A percentile compares a stretch with the other conserved stretches of the same genome.
These are phyloP conservation scores for Tiliacea aurago DNA, from an alignment of 2,888 invertebrate genomes.

Conservation along the genomic window DNA sequence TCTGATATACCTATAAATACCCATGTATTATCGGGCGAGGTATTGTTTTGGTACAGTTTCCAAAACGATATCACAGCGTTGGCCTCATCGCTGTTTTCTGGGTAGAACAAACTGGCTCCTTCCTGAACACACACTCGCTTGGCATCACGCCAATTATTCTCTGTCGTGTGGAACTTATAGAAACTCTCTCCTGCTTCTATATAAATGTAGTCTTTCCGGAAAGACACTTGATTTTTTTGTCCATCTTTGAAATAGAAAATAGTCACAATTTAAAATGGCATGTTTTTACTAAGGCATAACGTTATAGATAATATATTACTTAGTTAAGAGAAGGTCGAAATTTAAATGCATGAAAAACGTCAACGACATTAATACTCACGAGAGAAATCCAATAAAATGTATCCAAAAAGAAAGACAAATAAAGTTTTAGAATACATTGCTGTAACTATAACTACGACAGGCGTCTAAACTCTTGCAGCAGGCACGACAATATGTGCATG, in stretches of 20 bases:
- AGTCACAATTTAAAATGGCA: too few relatives aligned
- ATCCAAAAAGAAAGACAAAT: constrained; percentile 37
- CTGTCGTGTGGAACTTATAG: constrained; percentile 77
- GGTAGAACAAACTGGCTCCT: constrained; percentile 78
- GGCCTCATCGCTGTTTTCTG: constrained; percentile 75
- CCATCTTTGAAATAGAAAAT: constrained; percentile 68
- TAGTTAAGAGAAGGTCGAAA: too few relatives aligned
- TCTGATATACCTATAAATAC: constrained; percentile 76
- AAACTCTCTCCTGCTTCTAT: constrained; percentile 74
- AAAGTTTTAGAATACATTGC: constrained; percentile 37
- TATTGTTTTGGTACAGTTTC: constrained; percentile 59
- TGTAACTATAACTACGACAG: background rate
- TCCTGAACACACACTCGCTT: constrained; percentile 75
- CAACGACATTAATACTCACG: constrained; percentile 36
- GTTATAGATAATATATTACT: too few relatives aligned
- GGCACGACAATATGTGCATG: background rate
- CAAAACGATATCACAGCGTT: constrained; percentile 67
- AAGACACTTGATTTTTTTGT: constrained; percentile 73
- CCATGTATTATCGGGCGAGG: constrained; percentile 55
- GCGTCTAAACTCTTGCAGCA: background rate
- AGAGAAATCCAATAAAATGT: constrained; percentile 7
- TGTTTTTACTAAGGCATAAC: too few relatives aligned
- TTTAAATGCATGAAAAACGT: too few relatives aligned
- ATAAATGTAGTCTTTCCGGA: constrained; percentile 80
- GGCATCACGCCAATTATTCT: constrained; percentile 75